Percentiles rank a stretch among this genome's conserved stretches.
Conservation (phyloP, 2,113 vertebrate genomes). For the Nannobrachium achirus region DNA sequence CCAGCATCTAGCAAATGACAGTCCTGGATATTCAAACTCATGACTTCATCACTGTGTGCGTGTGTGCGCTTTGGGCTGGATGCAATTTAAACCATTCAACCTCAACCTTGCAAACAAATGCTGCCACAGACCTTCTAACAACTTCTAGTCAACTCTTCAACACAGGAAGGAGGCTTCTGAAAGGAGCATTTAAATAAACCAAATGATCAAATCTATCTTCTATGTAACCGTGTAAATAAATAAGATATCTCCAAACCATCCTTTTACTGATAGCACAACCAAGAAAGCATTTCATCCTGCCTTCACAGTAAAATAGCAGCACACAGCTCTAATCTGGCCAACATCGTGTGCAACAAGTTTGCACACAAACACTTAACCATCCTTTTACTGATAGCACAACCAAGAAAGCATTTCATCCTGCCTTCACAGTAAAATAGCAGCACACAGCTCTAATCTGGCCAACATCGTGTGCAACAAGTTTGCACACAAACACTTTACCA, state of each 20-base stretch:
- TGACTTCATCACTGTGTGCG: constrained; percentile 78
- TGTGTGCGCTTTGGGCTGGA: constrained; percentile 85
- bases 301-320: constrained; percentile 85
- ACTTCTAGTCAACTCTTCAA: constrained; percentile 84
- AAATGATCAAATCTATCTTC: not conserved
- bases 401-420: constrained; percentile 88
- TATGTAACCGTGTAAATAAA: not conserved
- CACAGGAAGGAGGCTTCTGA: constrained; percentile 87
- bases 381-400: constrained; percentile 91
- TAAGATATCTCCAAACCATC: constrained; percentile 71
- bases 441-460: constrained; percentile 82
- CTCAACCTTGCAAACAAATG: constrained; percentile 85
- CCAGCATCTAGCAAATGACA: constrained; percentile 86
- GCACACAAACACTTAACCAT: no score
- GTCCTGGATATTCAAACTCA: constrained; percentile 83
- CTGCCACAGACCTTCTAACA: constrained; percentile 84
- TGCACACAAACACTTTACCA: constrained; percentile 86
- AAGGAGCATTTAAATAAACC: constrained; percentile 43
- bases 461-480: constrained; percentile 80
- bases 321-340: constrained; percentile 84
- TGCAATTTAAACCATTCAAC: constrained; percentile 88
- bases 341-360: no score
- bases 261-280: constrained; percentile 89
- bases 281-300: constrained; percentile 90
- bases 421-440: constrained; percentile 87